Conservation (phyloP, 2,113 vertebrate genomes). For the Copsychus sechellarum region DNA sequence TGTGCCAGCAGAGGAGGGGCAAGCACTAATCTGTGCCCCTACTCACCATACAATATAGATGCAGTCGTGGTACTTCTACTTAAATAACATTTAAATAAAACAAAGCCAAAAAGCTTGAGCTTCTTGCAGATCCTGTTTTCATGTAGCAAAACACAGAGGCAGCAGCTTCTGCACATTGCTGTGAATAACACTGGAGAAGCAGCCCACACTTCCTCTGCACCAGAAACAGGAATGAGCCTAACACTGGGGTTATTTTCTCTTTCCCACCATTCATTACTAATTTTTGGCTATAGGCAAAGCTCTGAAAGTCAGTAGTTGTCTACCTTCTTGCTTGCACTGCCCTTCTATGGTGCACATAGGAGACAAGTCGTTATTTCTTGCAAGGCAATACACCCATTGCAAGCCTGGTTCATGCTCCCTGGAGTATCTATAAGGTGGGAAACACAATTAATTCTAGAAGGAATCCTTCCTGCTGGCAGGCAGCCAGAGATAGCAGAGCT, state of each 20-base stretch:
- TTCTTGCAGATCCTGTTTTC: background rate
- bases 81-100: background rate
- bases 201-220: background rate
- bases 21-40: background rate
- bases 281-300: background rate
- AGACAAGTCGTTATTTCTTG: background rate
- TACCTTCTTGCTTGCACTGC: background rate
- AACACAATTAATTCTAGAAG: slow-evolving; percentile 52
- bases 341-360: background rate
- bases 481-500: slow-evolving; percentile 30
- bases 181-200: background rate
- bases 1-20: background rate
- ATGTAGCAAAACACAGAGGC: background rate
- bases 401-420: background rate
- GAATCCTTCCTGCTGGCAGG: slow-evolving; percentile 30
- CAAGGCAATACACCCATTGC: background rate
- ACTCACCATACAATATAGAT: background rate
- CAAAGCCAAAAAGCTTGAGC: background rate
- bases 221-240: background rate
- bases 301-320: background rate
- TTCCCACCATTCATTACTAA: background rate
- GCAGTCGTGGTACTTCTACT: background rate
- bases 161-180: background rate
- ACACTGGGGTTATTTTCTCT: background rate
- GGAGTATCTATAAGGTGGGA: slow-evolving; percentile 24